Conservation (phyloP, 1,140 invertebrate genomes). For the Panagrolaimus sp. region DNA sequence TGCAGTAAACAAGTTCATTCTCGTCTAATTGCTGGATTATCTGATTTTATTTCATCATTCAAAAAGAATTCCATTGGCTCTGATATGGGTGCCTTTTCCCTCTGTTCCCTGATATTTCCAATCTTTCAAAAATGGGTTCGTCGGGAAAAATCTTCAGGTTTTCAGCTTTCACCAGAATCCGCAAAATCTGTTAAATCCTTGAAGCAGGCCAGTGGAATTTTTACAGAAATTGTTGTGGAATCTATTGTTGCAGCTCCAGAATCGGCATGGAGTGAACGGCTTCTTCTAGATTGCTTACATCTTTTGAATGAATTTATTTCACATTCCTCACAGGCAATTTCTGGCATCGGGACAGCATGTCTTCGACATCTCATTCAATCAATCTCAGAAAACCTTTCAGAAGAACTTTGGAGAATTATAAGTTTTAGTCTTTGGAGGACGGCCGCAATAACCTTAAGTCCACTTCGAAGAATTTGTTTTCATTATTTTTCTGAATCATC, state of each 20-base stretch:
- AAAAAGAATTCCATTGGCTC: not conserved
- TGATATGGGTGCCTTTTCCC: not conserved
- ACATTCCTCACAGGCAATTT: not conserved
- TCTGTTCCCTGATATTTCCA: conserved; percentile 7
- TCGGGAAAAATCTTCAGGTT: not conserved
- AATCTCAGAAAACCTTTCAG: not conserved
- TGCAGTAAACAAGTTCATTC: not conserved
- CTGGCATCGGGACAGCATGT: conserved; percentile 7
- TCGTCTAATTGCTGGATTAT: not conserved
- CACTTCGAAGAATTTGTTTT: not conserved
- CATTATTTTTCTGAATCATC: conserved; percentile 7
- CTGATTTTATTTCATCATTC: not conserved
- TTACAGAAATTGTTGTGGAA: not conserved
- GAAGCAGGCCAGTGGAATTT: not conserved
- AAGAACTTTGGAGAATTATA: not conserved
- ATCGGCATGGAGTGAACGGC: not conserved
- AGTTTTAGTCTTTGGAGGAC: not conserved
- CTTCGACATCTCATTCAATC: not conserved
- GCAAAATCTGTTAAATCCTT: not conserved
- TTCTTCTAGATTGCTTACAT: not conserved
- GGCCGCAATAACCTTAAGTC: not conserved
- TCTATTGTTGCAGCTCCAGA: not conserved
- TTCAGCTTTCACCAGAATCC: not conserved
- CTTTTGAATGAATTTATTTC: conserved; percentile 6
- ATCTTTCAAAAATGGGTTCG: conserved; percentile 14